Evolutionary conservation across 2,113 vertebrate species (phyloP).

Genomic region (Aramus guarauna): DNA sequence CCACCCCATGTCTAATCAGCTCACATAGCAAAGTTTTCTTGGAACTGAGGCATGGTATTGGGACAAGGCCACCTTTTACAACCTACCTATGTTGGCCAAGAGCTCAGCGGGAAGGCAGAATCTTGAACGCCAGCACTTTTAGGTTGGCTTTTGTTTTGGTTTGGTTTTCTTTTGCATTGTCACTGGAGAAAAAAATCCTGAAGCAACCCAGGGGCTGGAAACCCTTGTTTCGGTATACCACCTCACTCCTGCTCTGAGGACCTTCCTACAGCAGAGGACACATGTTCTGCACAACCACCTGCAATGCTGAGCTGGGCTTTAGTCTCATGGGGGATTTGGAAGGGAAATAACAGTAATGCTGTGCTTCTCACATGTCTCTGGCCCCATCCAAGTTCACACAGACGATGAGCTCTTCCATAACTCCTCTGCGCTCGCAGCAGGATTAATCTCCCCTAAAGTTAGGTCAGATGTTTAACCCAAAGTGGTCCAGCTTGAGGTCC

Average conservation of each 20-base stretch:
- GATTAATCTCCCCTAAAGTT: not conserved
- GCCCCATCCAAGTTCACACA: not conserved
- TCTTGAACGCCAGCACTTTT: too few relatives aligned
- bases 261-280: not conserved
- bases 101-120: not conserved
- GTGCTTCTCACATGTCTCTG: not conserved
- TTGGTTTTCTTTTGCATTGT: not conserved
- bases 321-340: rapidly evolving
- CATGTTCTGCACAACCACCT: not conserved
- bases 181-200: not conserved
- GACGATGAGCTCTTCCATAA: not conserved
- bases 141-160: too few relatives aligned
- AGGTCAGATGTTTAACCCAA: not conserved
- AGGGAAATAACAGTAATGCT: not conserved
- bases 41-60: not conserved
- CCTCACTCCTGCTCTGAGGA: not conserved
- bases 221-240: not conserved
- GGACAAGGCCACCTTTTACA: not conserved
- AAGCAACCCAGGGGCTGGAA: not conserved
- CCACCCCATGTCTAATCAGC: not conserved
- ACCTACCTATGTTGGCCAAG: not conserved
- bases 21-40: not conserved
- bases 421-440: not conserved
- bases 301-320: not conserved
- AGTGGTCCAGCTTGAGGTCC: not conserved